These are phyloP conservation scores for Ephestia elutella DNA, from an alignment of 1,140 invertebrate species.

Conservation along the genomic window DNA sequence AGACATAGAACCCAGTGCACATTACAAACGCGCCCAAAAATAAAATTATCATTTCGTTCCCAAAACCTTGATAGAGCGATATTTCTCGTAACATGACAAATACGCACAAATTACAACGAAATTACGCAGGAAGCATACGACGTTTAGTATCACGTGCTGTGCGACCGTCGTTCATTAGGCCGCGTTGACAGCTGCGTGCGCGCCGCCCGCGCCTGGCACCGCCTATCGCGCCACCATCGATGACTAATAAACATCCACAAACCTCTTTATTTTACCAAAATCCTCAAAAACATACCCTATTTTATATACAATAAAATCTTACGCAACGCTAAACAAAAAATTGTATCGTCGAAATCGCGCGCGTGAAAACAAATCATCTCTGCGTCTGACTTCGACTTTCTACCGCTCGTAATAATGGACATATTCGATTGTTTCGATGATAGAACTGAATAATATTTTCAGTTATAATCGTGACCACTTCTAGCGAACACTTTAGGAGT, in stretches of 20 bases:
- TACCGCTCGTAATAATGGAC: slow-evolving; percentile 29
- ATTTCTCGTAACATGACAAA: slow-evolving; percentile 67
- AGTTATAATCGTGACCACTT: slow-evolving; percentile 65
- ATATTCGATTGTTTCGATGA: slow-evolving; percentile 23
- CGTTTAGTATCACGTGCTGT: slow-evolving; percentile 66
- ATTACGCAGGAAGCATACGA: slow-evolving; percentile 63
- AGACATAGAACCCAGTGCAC: too few species aligned
- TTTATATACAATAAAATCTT: slow-evolving; percentile 16
- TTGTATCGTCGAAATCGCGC: slow-evolving; percentile 39
- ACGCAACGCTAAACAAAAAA: slow-evolving; percentile 17
- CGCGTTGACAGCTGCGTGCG: slow-evolving; percentile 71
- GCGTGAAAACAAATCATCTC: slow-evolving; percentile 36
- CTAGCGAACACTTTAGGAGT: slow-evolving; percentile 65
- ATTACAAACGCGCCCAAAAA: too few species aligned
- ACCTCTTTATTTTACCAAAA: slow-evolving; percentile 25
- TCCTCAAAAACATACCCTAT: slow-evolving; percentile 24
- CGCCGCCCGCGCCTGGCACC: slow-evolving; percentile 67
- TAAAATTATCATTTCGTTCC: not conserved
- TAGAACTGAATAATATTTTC: slow-evolving; percentile 29
- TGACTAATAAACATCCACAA: slow-evolving; percentile 65
- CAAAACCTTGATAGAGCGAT: slow-evolving; percentile 34
- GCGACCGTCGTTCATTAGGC: slow-evolving; percentile 67
- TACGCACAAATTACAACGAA: slow-evolving; percentile 69
- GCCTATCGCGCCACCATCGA: slow-evolving; percentile 70
- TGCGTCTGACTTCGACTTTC: slow-evolving; percentile 38